These are phyloP conservation scores for Sebastes iracundus DNA, from an alignment of 2,797 vertebrate species.

Conservation along the genomic window DNA sequence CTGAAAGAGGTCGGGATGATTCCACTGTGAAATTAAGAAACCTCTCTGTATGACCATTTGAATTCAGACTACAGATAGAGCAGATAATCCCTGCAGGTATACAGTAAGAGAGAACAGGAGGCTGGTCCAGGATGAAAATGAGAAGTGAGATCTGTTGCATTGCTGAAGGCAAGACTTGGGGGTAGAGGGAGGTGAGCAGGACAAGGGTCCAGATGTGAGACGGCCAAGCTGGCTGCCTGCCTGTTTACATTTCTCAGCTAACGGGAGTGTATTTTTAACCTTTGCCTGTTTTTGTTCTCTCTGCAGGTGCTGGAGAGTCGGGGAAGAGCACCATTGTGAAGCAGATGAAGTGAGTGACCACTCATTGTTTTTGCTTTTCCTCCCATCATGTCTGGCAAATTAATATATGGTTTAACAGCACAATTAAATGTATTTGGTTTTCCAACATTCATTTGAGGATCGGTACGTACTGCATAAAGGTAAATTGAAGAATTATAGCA, in stretches of 20 bases:
- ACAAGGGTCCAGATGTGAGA: slow-evolving; percentile 70
- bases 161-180: slow-evolving; percentile 18
- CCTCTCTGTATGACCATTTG: not conserved
- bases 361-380: slow-evolving; percentile 68
- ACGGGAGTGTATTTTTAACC: slow-evolving; percentile 80
- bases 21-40: slow-evolving; percentile 6
- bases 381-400: slow-evolving; percentile 21
- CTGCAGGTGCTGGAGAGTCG: slow-evolving; percentile 88
- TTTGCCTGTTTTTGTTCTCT: slow-evolving; percentile 77
- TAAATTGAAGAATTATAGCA: not conserved
- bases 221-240: slow-evolving; percentile 48
- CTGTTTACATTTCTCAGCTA: slow-evolving; percentile 74
- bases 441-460: not conserved
- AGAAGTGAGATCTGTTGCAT: slow-evolving; percentile 15
- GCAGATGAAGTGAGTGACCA: slow-evolving; percentile 88
- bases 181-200: slow-evolving; percentile 15
- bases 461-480: not conserved
- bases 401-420: slow-evolving; percentile 6
- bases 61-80: slow-evolving; percentile 10
- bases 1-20: not conserved
- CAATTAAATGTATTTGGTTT: not conserved
- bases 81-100: not conserved
- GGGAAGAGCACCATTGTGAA: slow-evolving; percentile 90
- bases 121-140: slow-evolving; percentile 15
- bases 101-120: slow-evolving; percentile 14